A percentile compares a stretch with the other conserved stretches of the same genome.
Conservation (phyloP, 2,113 vertebrate genomes). For the Plecturocebus donacophilus region DNA sequence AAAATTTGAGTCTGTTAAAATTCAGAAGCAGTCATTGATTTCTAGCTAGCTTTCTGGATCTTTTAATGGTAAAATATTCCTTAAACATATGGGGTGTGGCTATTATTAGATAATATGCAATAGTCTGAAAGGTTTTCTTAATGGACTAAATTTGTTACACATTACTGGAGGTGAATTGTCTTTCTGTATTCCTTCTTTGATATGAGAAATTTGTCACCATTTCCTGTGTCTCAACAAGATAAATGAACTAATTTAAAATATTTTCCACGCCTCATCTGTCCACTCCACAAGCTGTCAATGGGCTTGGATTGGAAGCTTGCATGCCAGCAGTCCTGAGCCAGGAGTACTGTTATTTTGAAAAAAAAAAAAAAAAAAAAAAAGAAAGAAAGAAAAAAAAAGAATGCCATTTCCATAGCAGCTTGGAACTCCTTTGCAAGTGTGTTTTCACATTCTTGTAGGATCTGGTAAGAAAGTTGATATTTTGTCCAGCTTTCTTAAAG, state of each 20-base stretch:
- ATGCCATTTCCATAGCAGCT: slow-evolving; percentile 74
- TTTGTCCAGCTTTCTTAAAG: slow-evolving; percentile 38
- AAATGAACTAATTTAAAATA: slow-evolving; percentile 88
- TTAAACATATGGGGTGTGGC: neutral
- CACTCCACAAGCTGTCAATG: slow-evolving; percentile 83
- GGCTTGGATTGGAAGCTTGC: slow-evolving; percentile 75
- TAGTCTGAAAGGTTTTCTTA: slow-evolving; percentile 42
- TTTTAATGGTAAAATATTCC: neutral
- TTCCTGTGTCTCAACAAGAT: slow-evolving; percentile 84
- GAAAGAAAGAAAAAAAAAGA: slow-evolving; percentile 21
- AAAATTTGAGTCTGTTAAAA: slow-evolving; percentile 21
- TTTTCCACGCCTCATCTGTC: slow-evolving; percentile 86
- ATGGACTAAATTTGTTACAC: slow-evolving; percentile 39
- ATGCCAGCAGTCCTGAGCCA: slow-evolving; percentile 72
- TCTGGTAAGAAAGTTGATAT: slow-evolving; percentile 63
- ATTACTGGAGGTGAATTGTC: neutral
- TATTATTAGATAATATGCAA: slow-evolving; percentile 29
- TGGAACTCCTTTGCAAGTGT: slow-evolving; percentile 44
- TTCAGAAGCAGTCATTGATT: slow-evolving; percentile 23
- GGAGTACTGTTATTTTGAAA: slow-evolving; percentile 73
- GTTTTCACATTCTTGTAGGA: slow-evolving; percentile 61
- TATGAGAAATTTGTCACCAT: slow-evolving; percentile 75
- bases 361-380: neutral
- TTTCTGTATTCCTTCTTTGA: neutral
- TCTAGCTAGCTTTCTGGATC: slow-evolving; percentile 7